Evolutionary conservation across 2,888 invertebrate species (phyloP), one percentile per base, ranked within the genome.

Genomic region (Dynastes maya): DNA sequence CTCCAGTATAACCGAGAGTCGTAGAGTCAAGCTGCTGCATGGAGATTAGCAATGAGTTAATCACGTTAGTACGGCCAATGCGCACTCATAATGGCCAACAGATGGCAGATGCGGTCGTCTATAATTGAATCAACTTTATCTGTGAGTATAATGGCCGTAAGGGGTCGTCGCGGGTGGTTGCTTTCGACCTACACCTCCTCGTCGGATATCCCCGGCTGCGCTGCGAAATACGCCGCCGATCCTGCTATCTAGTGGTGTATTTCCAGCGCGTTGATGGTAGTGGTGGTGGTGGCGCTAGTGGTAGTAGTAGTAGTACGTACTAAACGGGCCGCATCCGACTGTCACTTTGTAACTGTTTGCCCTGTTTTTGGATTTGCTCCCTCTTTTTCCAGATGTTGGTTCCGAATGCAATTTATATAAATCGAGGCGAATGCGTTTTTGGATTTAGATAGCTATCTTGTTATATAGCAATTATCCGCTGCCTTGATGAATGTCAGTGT

Each of bases 101-200:
- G 89, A 88, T 88, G 89, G 88, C 88, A 88, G 88, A 89, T 88
- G 89, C 87, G 88, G 88, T 88, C 84, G 85, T 86, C 87, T 87
- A 87, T 89, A 89, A 89, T 89, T 88, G 88, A 89, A 89, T 89
- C 88, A 87, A 88, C 87, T 88, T 88, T 88, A 89, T 89, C 88
- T 88, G 88, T 87, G 87, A 88, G 88, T 88, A 87, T 88, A 88
- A 88, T 87, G 84, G 86, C 84, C 84, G 83, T 83, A 55, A 58
- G 86, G 86, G 86, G 80, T 86, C 87, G 87, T 87, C 84, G 86
- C 87, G 87, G 87, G 87, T 87, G 87, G 86, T 86, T 86, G 85
- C 84, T 77, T 81, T 82, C 61, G 72, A 61, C 61, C 68, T 68
- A 58, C 64, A 27, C 63, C 65, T 55, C 55, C 53, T 63, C 61